Evolutionary conservation across 2,797 vertebrate species (phyloP).

Genomic region (Pyrocephalus nanus): DNA sequence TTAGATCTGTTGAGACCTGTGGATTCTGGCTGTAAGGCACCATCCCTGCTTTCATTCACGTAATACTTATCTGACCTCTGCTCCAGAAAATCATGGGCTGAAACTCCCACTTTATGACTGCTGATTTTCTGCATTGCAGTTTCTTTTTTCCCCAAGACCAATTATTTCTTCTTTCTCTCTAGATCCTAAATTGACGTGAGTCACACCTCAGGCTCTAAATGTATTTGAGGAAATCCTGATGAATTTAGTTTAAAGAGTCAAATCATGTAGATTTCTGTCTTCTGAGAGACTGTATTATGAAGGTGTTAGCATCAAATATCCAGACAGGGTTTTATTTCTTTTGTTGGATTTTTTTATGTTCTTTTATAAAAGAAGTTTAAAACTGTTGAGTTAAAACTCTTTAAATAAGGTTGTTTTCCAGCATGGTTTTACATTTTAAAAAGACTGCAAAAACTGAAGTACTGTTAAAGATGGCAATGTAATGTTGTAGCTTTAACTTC

Average conservation of each 20-base stretch:
- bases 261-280: not conserved
- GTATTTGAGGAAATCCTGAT: not conserved
- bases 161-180: not conserved
- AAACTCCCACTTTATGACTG: not conserved
- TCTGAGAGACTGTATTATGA: not conserved
- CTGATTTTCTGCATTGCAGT: not conserved
- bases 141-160: not conserved
- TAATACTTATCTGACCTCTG: not conserved
- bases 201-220: not conserved
- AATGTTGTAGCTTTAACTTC: not conserved
- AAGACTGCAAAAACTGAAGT: not conserved
- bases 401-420: not conserved
- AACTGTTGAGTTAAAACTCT: not conserved
- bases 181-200: not conserved
- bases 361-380: not conserved
- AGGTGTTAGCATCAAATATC: not conserved
- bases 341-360: not conserved
- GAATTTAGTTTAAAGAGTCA: slow-evolving; percentile 22
- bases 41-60: not conserved
- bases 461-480: not conserved
- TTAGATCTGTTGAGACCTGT: not conserved
- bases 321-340: not conserved
- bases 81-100: not conserved
- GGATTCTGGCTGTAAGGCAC: not conserved
- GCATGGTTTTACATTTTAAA: not conserved